A percentile compares a stretch with the other conserved stretches of the same genome.
Evolutionary conservation across 2,113 vertebrate genomes (phyloP).

Genomic region (Siniperca knerii): DNA sequence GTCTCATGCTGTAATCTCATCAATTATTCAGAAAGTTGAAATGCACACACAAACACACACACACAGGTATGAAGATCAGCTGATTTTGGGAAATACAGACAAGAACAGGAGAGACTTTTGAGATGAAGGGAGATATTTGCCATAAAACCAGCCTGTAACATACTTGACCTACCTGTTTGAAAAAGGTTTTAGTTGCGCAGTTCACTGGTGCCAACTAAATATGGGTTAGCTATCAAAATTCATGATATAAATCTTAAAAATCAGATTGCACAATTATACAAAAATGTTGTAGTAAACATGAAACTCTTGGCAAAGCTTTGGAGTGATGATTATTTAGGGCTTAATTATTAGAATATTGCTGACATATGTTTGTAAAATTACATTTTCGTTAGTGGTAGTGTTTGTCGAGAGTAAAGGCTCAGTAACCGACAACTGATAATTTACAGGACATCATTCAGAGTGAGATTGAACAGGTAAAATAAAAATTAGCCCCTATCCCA

Average conservation of each 20-base stretch:
- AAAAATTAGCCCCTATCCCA: background rate
- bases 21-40: slow-evolving; percentile 42
- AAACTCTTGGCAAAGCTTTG: background rate
- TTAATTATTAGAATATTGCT: background rate
- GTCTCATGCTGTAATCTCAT: slow-evolving; percentile 36
- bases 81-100: background rate
- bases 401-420: no score
- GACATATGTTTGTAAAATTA: no score
- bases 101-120: background rate
- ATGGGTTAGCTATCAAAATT: background rate
- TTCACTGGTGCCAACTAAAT: background rate
- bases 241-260: background rate
- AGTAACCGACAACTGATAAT: no score
- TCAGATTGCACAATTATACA: no score
- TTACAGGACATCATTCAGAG: background rate
- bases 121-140: background rate
- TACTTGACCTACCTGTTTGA: no score
- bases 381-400: no score
- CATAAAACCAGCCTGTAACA: background rate
- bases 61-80: background rate
- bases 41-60: slow-evolving; percentile 18
- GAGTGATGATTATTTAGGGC: background rate
- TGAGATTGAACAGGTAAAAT: background rate
- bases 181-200: background rate
- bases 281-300: no score